Base-by-base conservation (phyloP, 2,797 vertebrate genomes). In the Anniella stebbinsi region DNA sequence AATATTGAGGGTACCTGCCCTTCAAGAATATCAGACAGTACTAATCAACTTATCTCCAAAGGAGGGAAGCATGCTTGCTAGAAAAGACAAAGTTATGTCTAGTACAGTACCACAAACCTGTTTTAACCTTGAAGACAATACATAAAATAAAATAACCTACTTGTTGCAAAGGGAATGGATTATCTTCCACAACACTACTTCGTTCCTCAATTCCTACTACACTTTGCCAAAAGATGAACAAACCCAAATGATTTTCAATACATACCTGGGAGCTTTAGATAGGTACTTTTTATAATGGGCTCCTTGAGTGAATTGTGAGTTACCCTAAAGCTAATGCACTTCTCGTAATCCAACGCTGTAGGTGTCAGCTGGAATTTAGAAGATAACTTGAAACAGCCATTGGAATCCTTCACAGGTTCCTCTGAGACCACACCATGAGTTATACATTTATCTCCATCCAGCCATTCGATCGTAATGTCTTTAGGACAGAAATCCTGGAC, bases 221-320 rank as follows among this genome's bases (percentile, higher is more conserved):
- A 48, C 12, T 48, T 78, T 41, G 18, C 10, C 45, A 38, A 72
- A 87, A 70, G 45, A 51, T 11, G 45, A 36, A 45, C 18, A 5
- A 45, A 38, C 13, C 48, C 51, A 69, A 67, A 80, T 2, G 45
- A 69, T 38, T 78, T 3, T 73, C 48, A 48, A 33, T 69, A 63
- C 90, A 30, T 84, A 94, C 92, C 94, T 86, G 88, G 90, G n/a
- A 93, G 90, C 2, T 48, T 77, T 80, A 94, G 12, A 48, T 63
- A 54, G 13, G 67, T 30, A n/a, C 23, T 15, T 83, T 90, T 93
- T 17, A 0, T 57, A 60, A 91, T 38, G 6, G 89, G 67, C 2
- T 63, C 6, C 67, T 2, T 57, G 81, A 88, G 60, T 2, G 30
- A 41, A 15, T 30, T 21, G 48, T 91, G 89, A 1, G 0, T 51